Percentiles rank a stretch among this genome's conserved stretches.
phyloP scores from a whole-genome alignment of 2,797 vertebrate genomes.

The Cygnus olor region DNA sequence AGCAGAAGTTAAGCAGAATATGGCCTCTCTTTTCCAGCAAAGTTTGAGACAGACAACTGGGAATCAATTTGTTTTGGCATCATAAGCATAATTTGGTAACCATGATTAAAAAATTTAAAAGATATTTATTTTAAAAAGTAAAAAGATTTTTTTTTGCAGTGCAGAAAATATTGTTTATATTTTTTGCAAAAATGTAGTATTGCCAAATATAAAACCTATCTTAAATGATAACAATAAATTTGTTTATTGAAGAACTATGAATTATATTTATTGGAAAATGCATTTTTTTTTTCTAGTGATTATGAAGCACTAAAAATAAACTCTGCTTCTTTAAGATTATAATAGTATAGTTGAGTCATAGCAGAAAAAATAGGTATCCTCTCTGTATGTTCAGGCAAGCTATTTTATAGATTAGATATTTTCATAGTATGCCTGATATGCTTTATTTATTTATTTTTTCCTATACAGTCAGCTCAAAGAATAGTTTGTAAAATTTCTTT shows the following conservation, averaged over 20 bases:
- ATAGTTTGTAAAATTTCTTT: background rate
- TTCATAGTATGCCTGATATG: background rate
- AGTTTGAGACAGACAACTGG: background rate
- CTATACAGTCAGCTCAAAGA: background rate
- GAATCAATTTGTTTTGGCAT: background rate
- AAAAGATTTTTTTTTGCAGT: background rate
- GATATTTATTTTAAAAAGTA: background rate
- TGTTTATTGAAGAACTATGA: background rate
- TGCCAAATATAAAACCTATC: background rate
- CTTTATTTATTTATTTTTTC: background rate
- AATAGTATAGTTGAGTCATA: background rate
- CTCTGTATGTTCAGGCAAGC: background rate
- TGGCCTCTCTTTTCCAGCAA: background rate
- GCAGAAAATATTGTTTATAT: background rate
- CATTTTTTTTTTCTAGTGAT: background rate
- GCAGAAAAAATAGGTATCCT: background rate
- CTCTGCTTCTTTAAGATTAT: background rate
- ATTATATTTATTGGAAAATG: background rate
- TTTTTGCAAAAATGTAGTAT: background rate
- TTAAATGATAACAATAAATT: background rate
- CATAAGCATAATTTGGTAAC: background rate
- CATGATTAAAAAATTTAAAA: background rate
- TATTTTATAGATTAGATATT: background rate
- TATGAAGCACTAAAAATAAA: background rate
- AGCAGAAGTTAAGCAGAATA: background rate